These are phyloP conservation scores for Ceyx cyanopectus DNA, from an alignment of 2,113 vertebrate genomes.

Conservation along the genomic window DNA sequence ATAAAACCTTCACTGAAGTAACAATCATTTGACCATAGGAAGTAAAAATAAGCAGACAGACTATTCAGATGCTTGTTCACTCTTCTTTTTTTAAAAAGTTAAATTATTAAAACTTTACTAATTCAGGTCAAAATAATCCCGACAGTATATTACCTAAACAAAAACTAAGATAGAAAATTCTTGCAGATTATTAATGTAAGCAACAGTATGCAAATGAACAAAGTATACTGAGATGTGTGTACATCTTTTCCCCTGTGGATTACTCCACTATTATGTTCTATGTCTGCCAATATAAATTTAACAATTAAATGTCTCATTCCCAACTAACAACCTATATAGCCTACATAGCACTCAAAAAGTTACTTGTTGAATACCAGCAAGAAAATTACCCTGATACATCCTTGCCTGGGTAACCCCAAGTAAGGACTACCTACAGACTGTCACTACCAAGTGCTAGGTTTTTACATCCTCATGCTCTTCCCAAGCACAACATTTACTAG, in stretches of 20 bases:
- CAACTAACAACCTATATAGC: background rate
- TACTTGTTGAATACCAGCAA: background rate
- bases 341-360: background rate
- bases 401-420: background rate
- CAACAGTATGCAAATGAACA: background rate
- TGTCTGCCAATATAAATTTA: background rate
- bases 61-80: background rate
- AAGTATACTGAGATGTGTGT: background rate
- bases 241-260: background rate
- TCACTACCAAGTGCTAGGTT: fast-evolving
- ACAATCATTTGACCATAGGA: background rate
- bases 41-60: background rate
- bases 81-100: background rate
- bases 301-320: background rate
- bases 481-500: background rate
- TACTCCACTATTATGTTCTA: background rate
- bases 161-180: background rate
- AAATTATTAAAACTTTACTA: background rate
- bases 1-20: background rate
- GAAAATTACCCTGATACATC: background rate
- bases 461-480: fast-evolving
- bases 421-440: background rate
- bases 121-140: background rate
- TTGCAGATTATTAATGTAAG: background rate
- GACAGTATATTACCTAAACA: background rate